These are phyloP conservation scores for Sorex maritimensis DNA, from an alignment of 2,797 vertebrate genomes.

Conservation along the genomic window DNA sequence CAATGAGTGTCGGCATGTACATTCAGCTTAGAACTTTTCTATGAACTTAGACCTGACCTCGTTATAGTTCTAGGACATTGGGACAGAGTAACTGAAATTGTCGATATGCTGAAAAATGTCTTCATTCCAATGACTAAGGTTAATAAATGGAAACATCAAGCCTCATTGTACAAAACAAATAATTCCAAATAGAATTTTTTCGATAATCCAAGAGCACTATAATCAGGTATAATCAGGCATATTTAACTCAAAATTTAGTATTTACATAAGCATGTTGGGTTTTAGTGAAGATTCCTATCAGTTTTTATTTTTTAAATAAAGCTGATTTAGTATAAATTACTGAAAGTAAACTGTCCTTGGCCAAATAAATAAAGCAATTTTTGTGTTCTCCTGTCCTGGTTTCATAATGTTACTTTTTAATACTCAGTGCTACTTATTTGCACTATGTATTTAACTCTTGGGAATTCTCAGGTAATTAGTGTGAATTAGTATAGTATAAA, in stretches of 20 bases:
- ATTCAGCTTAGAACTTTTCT: neutral
- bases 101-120: constrained; percentile 9
- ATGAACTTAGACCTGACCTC: neutral
- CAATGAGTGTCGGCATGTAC: neutral
- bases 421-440: constrained; percentile 67
- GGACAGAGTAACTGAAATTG: neutral
- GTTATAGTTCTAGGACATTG: neutral
- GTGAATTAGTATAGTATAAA: constrained; percentile 79
- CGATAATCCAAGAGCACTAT: constrained; percentile 18
- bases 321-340: constrained; percentile 74
- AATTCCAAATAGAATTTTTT: constrained; percentile 62
- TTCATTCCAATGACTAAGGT: neutral
- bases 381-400: constrained; percentile 59
- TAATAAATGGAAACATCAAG: neutral
- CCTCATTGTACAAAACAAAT: neutral
- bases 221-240: constrained; percentile 28
- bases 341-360: constrained; percentile 79
- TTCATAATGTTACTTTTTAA: constrained; percentile 79
- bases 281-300: constrained; percentile 48
- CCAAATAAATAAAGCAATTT: constrained; percentile 82
- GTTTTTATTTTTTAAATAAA: constrained; percentile 83
- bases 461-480: constrained; percentile 76
- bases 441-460: constrained; percentile 67
- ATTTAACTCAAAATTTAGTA: constrained; percentile 69
- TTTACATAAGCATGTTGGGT: constrained; percentile 27